Conservation (phyloP, 2,113 vertebrate species). For the Lepisosteus osseus region DNA sequence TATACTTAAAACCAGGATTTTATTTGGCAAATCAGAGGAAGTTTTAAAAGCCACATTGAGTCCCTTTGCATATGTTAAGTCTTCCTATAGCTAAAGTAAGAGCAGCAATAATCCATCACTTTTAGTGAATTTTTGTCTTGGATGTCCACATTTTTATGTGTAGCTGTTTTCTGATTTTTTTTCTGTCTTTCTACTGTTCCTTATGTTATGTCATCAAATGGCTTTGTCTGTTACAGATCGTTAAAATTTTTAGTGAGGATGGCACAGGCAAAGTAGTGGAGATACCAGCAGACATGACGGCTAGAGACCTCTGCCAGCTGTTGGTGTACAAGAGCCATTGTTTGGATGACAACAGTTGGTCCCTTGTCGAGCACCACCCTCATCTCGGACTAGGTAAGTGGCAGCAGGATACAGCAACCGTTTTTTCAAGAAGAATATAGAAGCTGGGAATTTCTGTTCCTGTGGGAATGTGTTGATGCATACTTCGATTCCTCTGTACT, state of each 20-base stretch:
- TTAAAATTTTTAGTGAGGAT: conserved; percentile 96
- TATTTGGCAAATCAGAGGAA: neutral
- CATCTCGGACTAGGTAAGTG: conserved; percentile 88
- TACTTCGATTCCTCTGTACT: too few relatives aligned
- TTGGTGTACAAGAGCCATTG: conserved; percentile 96
- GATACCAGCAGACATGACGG: conserved; percentile 90
- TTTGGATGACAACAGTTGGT: conserved; percentile 97
- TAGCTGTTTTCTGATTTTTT: neutral
- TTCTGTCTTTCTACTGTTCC: neutral
- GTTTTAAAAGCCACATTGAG: neutral
- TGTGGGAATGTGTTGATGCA: too few relatives aligned
- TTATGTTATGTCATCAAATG: conserved; percentile 15
- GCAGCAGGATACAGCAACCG: neutral
- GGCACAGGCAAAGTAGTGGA: conserved; percentile 93
- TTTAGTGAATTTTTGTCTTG: neutral
- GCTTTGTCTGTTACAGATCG: conserved; percentile 76
- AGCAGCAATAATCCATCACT: neutral
- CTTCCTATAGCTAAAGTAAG: neutral
- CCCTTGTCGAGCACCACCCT: conserved; percentile 92
- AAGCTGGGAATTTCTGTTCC: neutral
- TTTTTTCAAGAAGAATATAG: neutral
- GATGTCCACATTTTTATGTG: neutral
- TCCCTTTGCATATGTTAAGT: neutral
- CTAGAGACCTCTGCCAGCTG: conserved; percentile 93
- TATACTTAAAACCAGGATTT: neutral